Conservation (phyloP, 2,888 invertebrate species). For the Adelphocoris suturalis region DNA sequence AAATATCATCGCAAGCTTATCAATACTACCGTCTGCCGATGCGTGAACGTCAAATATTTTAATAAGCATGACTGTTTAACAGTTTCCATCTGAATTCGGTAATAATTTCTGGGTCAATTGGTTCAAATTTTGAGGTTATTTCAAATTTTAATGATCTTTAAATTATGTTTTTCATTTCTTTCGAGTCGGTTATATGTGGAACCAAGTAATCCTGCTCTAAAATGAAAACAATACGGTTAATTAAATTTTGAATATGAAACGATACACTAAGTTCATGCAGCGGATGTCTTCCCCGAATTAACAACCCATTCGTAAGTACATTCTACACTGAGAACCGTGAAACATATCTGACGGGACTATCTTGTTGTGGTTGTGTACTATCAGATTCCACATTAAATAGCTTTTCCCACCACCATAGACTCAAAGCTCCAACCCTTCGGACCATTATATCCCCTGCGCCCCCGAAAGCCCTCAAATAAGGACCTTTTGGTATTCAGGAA, state of each 20-base stretch:
- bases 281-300: neutral
- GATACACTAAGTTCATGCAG: neutral
- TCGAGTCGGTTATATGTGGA: no score
- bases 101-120: no score
- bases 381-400: slow-evolving; percentile 1
- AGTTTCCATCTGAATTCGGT: no score
- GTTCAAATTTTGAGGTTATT: no score
- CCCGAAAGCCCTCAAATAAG: slow-evolving; percentile 24
- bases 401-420: neutral
- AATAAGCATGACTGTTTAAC: no score
- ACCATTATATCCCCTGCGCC: neutral
- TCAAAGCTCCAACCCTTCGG: neutral
- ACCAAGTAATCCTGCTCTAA: no score
- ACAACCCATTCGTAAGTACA: neutral
- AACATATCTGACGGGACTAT: neutral
- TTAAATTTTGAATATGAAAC: neutral
- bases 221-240: no score
- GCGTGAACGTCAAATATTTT: no score
- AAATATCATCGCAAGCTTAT: no score
- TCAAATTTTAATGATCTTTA: no score
- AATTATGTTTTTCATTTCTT: no score
- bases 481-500: neutral
- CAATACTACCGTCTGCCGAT: no score
- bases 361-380: neutral
- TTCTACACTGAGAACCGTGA: neutral